Conservation (phyloP, 2,113 vertebrate species). For the Sinocyclocheilus grahami region DNA sequence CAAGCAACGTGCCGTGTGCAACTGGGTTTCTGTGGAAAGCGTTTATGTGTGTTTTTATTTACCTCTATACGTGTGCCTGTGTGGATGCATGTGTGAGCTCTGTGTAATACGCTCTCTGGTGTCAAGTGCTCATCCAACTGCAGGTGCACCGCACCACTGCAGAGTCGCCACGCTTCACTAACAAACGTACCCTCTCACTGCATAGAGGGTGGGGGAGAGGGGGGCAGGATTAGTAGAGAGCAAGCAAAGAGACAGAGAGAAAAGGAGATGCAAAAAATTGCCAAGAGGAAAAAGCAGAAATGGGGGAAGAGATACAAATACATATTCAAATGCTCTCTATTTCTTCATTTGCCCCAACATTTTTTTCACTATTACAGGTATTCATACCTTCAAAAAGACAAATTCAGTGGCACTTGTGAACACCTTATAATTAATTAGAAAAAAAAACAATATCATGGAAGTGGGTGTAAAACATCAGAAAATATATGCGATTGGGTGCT, state of each 20-base stretch:
- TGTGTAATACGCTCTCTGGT: slow-evolving; percentile 35
- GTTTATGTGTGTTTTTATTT: background rate
- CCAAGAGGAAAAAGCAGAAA: slow-evolving; percentile 48
- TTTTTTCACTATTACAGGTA: background rate
- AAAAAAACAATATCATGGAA: background rate
- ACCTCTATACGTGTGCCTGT: slow-evolving; percentile 20
- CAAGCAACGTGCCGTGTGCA: slow-evolving; percentile 11
- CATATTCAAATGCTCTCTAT: background rate
- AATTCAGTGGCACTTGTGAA: background rate
- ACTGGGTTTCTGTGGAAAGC: slow-evolving; percentile 1
- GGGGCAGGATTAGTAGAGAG: slow-evolving; percentile 6
- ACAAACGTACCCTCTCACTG: slow-evolving; percentile 48
- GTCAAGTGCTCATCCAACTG: slow-evolving; percentile 44
- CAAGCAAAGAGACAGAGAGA: slow-evolving; percentile 24
- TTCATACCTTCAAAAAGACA: background rate
- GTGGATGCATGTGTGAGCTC: slow-evolving; percentile 33
- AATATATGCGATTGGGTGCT: background rate
- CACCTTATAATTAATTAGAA: background rate
- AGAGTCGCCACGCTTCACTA: slow-evolving; percentile 55
- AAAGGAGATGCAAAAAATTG: slow-evolving; percentile 1
- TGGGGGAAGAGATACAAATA: slow-evolving; percentile 47
- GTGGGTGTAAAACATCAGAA: background rate
- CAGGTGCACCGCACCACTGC: slow-evolving; percentile 55
- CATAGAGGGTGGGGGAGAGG: slow-evolving; percentile 15
- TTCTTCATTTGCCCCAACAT: background rate